phyloP scores from a whole-genome alignment of 2,113 vertebrate species.

The Periophthalmodon schlosseri region DNA sequence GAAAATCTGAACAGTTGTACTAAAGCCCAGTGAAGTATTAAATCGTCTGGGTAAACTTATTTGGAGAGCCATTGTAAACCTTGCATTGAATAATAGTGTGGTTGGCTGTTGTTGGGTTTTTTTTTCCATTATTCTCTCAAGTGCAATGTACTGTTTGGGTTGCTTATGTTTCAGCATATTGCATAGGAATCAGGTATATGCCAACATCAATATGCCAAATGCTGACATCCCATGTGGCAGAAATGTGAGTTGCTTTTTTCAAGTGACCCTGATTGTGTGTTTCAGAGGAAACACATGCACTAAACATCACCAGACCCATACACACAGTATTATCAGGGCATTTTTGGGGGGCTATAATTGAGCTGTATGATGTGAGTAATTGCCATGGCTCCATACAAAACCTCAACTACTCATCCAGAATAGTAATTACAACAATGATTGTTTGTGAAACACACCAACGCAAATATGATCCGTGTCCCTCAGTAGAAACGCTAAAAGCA shows the following conservation, averaged over 20 bases:
- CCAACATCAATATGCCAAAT: no score
- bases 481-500: constrained; percentile 21
- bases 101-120: no score
- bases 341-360: neutral
- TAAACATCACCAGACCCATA: constrained; percentile 10
- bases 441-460: constrained; percentile 11
- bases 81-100: no score
- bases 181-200: no score
- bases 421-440: neutral
- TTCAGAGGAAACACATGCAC: neutral
- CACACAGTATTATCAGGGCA: neutral
- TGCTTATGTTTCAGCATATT: no score
- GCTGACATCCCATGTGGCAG: neutral
- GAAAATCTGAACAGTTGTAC: neutral
- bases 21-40: neutral
- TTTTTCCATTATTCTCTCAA: no score
- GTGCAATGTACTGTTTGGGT: no score
- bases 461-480: neutral
- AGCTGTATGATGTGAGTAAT: constrained; percentile 11
- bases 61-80: no score
- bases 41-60: no score
- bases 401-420: constrained; percentile 3
- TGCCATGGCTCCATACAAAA: neutral
- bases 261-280: neutral
- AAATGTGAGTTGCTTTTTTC: neutral